Base-by-base conservation (phyloP, 2,888 invertebrate species). In the Stenodema calcarata region DNA sequence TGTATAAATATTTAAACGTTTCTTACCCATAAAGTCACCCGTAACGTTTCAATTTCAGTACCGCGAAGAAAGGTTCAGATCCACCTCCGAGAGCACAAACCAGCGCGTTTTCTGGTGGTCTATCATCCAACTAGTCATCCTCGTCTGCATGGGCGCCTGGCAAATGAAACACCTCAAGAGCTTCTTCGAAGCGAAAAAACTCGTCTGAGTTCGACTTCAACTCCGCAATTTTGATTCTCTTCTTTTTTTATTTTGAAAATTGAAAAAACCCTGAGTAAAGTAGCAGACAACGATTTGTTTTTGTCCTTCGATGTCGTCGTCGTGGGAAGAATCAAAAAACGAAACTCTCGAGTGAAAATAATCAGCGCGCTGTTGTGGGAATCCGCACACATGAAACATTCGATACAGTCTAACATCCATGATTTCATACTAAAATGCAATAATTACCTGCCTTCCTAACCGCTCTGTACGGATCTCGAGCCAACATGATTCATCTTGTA, bases 131-230 rank as follows among this genome's bases (percentile, higher is more conserved):
- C 97, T 98, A 0, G 93, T 95, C 84, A 96, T 99, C 69, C 93
- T 99, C 14, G 92, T 99, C 0, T 92, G 94, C 44, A 99, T 99
- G 94, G 99, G 99, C 18, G 96, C 97, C 89, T 99, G 99, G 99
- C 99, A 99, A 92, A 99, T 99, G 98, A 95, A 95, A 90, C 99
- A 99, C 93, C 93, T 99, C 89, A 99, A 99, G 93, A 97, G 97
- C 90, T 99, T 99, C 94, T 99, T 99, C 91, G 99, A 99, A 92
- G 99, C 99, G 41, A 99, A 99, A 92, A 99, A 99, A 94, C 93
- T 99, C 91, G 98, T 98, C 78, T 96, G 94, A 93, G 30, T 47
- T n/a, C 78, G 2, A 14, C 41, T 28, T 30, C 35, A 30, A 11
- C 28, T 27, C 30, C 70, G 30, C 30, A 23, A n/a, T 41, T 41